Base-by-base conservation (phyloP, 2,113 vertebrate genomes). In the Phyllopteryx taeniolatus region DNA sequence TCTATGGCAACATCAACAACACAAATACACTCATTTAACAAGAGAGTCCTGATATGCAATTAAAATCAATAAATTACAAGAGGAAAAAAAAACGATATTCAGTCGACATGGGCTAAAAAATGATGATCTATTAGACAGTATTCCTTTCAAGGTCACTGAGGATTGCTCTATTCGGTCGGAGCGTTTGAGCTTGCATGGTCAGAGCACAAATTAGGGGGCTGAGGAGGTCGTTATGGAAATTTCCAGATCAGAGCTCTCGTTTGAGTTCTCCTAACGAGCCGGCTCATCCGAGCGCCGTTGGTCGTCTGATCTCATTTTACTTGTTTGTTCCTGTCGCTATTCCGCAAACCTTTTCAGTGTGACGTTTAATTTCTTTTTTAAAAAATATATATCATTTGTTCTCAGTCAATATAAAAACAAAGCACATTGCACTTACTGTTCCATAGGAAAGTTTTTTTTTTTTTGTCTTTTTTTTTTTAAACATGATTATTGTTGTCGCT, bases 361-460 rank as follows among this genome's bases (percentile, higher is more conserved):
- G 90, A 93, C 88, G 83, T 92, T 93, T 94, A 89, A 91, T 90
- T 93, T 92, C 78, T 92, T 93, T 93, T 94, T 93, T 93, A 62
- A 92, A 94, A 94, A 93, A 94, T 94, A 94, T 94, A 93, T 93
- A 93, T 93, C 88, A 93, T 93, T 92, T 94, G 93, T 93, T 93
- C 91, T 93, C 90, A 93, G 92, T 94, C 92, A 93, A 94, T 94
- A 94, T 93, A 94, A 94, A 94, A 94, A 93, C 89, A 90, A 94
- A 93, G 91, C 93, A 93, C 93, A 93, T 93, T 93, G 91, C 93
- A 93, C 92, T 93, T 91, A 92, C 91, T 93, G 92, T 93, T 94
- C 92, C 91, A 92, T 93, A 94, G 91, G 91, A 93, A 93, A 92
- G 86, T 90, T 91, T 76, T 92, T 92, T 93, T 92, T 87, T 92